Evolutionary conservation across 2,888 invertebrate genomes (phyloP).

Genomic region (Eudemis profundana): DNA sequence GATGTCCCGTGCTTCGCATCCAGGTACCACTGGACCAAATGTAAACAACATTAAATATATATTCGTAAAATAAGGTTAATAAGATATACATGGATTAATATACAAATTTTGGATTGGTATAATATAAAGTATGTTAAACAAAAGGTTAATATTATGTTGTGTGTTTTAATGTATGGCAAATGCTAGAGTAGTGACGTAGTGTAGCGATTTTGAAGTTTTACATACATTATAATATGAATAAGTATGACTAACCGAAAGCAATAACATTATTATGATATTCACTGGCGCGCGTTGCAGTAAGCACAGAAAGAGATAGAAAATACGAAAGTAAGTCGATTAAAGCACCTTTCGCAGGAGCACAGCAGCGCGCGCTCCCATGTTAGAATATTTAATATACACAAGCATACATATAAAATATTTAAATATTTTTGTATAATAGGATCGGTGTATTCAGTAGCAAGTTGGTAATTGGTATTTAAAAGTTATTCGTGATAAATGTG

Average conservation of each 20-base stretch:
- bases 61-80: slow-evolving; percentile 72
- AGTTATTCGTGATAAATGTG: slow-evolving; percentile 64
- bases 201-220: slow-evolving; percentile 85
- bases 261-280: slow-evolving; percentile 73
- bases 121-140: slow-evolving; percentile 77
- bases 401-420: slow-evolving; percentile 76
- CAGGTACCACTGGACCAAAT: slow-evolving; percentile 78
- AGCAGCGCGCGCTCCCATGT: slow-evolving; percentile 74
- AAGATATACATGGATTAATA: slow-evolving; percentile 70
- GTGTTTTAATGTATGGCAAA: slow-evolving; percentile 81
- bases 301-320: slow-evolving; percentile 40
- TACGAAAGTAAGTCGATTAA: slow-evolving; percentile 15
- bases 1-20: slow-evolving; percentile 68
- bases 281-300: slow-evolving; percentile 77
- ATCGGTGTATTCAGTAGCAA: slow-evolving; percentile 80
- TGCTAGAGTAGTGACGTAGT: slow-evolving; percentile 82
- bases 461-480: slow-evolving; percentile 79
- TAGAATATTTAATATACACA: slow-evolving; percentile 76
- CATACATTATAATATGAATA: slow-evolving; percentile 71
- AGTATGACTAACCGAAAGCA: slow-evolving; percentile 82
- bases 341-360: slow-evolving; percentile 49
- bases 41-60: slow-evolving; percentile 67
- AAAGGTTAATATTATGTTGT: slow-evolving; percentile 71
- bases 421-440: slow-evolving; percentile 84
- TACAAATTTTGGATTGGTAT: slow-evolving; percentile 83